Evolutionary conservation across 2,888 invertebrate genomes (phyloP).

Genomic region (Oeneis ivallda): DNA sequence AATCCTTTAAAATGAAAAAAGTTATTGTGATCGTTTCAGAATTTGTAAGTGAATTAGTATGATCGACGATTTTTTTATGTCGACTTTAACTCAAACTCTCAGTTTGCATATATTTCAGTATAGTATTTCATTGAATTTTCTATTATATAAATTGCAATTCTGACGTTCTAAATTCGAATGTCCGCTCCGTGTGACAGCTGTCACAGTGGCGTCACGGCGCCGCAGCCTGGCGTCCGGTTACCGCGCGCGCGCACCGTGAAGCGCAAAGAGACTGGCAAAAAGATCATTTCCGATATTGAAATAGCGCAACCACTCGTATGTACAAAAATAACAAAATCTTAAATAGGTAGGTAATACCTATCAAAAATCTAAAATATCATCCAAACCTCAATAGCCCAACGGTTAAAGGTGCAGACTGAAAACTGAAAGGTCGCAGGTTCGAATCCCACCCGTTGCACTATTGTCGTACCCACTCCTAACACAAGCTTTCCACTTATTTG

Average conservation of each 20-base stretch:
- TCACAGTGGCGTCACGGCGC: constrained; percentile 75
- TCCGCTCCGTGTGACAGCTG: constrained; percentile 76
- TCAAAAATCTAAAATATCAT: background rate
- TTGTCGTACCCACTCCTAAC: too few relatives aligned
- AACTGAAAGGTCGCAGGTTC: too few relatives aligned
- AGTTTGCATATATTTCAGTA: background rate
- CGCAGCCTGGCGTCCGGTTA: constrained; percentile 78
- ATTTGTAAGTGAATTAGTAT: too few relatives aligned
- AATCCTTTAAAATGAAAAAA: too few relatives aligned
- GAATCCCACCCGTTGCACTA: too few relatives aligned
- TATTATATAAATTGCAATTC: constrained; percentile 46
- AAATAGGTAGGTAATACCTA: too few relatives aligned
- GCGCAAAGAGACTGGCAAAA: constrained; percentile 66
- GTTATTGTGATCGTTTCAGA: too few relatives aligned
- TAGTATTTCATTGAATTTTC: constrained; percentile 10
- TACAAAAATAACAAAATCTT: background rate
- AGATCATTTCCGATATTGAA: constrained; percentile 72
- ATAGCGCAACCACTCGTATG: constrained; percentile 33
- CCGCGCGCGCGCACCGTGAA: constrained; percentile 69
- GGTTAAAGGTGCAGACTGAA: too few relatives aligned
- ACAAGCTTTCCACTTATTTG: too few relatives aligned
- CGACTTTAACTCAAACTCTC: background rate
- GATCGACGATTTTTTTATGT: too few relatives aligned
- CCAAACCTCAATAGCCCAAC: too few relatives aligned
- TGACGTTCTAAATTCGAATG: constrained; percentile 74